Evolutionary conservation across 1,140 invertebrate genomes (phyloP), one percentile per base, ranked within the genome.

Genomic region (Panagrolaimus sp.): DNA sequence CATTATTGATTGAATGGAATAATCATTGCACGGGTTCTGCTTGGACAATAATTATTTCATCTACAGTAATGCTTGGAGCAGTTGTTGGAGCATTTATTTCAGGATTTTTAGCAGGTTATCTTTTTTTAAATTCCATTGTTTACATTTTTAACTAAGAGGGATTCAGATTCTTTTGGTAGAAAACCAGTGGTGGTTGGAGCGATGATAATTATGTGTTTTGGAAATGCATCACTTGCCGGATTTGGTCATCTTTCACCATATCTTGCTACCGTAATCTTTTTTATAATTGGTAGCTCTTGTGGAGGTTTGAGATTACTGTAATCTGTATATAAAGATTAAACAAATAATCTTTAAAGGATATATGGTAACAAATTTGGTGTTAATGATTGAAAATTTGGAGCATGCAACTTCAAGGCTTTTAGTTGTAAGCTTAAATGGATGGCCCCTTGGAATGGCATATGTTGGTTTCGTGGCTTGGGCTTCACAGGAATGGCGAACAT

Each of bases 391-490:
- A 70, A 67, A 72, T 28, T 28, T 83, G 21, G 69, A 76, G 17
- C 17, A 68, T 6, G 65, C 72, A 28, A 58, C 43, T 9, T 76
- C 76, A n/a, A 72, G 80, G 10, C 67, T 82, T 8, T 63, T 82
- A 38, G 81, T 79, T 17, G 81, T 78, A 32, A 75, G 77, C 3
- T 63, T 82, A 14, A 83, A 83, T 52, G 80, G 80, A 3, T 82
- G 80, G 80, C 80, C 81, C 28, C 24, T 83, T 5, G 80, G 81
- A 9, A 81, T 82, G 81, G 26, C 79, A 0, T 73, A 67, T 12
- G 73, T 68, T 6, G 80, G 77, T 6, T 12, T 77, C 6, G 28
- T 77, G 2, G 81, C 71, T 14, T 78, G 26, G 5, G n/a, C 64
- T 6, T 43, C 73, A 1, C 63, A 47, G 9, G 10, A 83, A 45